These are phyloP conservation scores for Lysandra coridon DNA, from an alignment of 2,888 invertebrate species.

Conservation along the genomic window DNA sequence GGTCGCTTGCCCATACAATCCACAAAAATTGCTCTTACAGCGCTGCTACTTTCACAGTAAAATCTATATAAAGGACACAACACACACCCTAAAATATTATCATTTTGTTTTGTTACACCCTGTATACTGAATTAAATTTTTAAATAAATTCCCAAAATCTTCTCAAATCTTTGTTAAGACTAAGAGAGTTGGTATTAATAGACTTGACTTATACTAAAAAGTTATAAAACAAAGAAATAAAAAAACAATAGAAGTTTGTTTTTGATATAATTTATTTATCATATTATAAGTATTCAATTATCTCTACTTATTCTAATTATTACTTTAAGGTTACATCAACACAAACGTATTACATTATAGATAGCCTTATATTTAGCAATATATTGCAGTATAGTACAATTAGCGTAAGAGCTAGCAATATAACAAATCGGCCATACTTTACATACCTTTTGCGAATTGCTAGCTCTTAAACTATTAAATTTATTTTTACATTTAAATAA, in stretches of 20 bases:
- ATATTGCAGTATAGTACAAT: conserved; percentile 55
- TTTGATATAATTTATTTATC: conserved; percentile 64
- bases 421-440: neutral
- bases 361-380: conserved; percentile 54
- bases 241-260: conserved; percentile 63
- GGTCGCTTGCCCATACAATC: no score
- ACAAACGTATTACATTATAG: conserved; percentile 46
- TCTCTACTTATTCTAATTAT: conserved; percentile 37
- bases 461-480: conserved; percentile 1
- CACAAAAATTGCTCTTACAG: no score
- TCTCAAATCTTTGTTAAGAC: neutral
- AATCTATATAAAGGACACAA: no score
- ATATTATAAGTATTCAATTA: conserved; percentile 45
- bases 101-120: no score
- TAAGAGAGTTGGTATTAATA: neutral
- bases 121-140: no score
- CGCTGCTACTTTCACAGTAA: no score
- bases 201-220: neutral
- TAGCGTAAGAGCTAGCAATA: neutral
- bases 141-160: no score
- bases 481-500: conserved; percentile 35
- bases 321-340: conserved; percentile 54
- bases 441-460: neutral
- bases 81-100: no score
- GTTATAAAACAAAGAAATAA: conserved; percentile 43